phyloP scores from a whole-genome alignment of 2,113 vertebrate species.

The Lichenostomus cassidix region DNA sequence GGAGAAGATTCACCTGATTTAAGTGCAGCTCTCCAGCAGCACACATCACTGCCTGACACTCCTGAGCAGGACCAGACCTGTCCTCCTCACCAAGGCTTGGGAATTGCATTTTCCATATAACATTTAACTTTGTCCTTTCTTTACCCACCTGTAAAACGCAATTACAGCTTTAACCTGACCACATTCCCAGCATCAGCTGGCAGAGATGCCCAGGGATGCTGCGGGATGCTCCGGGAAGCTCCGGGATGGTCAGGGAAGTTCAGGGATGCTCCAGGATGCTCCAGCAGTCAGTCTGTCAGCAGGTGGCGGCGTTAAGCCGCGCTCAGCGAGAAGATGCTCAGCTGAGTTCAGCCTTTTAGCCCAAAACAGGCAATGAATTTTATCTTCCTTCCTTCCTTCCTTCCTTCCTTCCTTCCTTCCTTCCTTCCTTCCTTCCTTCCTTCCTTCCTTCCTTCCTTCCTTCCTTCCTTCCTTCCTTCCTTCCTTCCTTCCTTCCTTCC shows the following conservation, averaged over 20 bases:
- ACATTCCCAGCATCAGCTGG: background rate
- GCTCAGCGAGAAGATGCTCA: background rate
- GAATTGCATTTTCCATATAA: rapidly evolving
- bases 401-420: background rate
- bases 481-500: background rate
- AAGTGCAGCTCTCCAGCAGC: background rate
- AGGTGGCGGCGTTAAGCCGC: background rate
- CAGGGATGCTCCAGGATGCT: rapidly evolving
- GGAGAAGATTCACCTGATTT: background rate
- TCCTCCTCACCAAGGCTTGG: background rate
- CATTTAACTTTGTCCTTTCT: background rate
- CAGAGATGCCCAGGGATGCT: background rate
- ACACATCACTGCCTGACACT: background rate
- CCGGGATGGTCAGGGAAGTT: rapidly evolving
- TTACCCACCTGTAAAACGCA: background rate
- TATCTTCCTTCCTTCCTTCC: background rate
- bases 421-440: too few species aligned
- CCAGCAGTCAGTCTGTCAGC: background rate
- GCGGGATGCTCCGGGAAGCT: background rate
- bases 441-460: too few species aligned
- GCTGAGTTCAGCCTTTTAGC: background rate
- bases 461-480: too few species aligned
- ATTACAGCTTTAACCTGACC: background rate
- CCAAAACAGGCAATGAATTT: background rate
- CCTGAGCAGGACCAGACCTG: background rate